Percentiles rank a stretch among this genome's conserved stretches.
Evolutionary conservation across 1,140 invertebrate species (phyloP).

Genomic region (Apis florea): DNA sequence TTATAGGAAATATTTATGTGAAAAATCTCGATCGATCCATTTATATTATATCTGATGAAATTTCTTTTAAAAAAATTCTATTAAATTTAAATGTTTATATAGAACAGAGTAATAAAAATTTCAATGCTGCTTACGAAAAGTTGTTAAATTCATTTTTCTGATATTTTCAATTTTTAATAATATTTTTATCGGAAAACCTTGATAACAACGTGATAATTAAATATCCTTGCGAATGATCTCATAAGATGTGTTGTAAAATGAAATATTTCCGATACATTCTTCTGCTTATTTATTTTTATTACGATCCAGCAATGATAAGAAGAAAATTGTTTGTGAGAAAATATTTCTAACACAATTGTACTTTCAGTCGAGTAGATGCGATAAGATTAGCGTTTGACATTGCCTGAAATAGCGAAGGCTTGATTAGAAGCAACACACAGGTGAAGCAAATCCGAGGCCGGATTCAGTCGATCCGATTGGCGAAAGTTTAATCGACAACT

Average conservation of each 20-base stretch:
- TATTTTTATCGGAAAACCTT: too few relatives aligned
- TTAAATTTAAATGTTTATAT: too few relatives aligned
- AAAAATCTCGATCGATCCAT: too few relatives aligned
- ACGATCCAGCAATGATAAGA: not conserved
- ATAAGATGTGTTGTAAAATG: not conserved
- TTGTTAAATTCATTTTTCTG: too few relatives aligned
- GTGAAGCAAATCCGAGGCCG: not conserved
- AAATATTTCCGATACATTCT: not conserved
- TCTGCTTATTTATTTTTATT: not conserved
- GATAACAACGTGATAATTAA: not conserved
- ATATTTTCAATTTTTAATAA: too few relatives aligned
- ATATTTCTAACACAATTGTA: not conserved
- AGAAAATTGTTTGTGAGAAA: not conserved
- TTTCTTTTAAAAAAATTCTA: too few relatives aligned
- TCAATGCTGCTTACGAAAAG: too few relatives aligned
- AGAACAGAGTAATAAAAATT: too few relatives aligned
- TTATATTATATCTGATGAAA: too few relatives aligned
- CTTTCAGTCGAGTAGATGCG: not conserved
- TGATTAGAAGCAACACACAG: constrained; percentile 21
- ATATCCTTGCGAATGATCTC: not conserved
- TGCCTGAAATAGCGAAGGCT: not conserved
- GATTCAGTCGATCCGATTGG: constrained; percentile 29
- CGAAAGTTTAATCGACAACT: constrained; percentile 55
- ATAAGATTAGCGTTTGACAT: constrained; percentile 35
- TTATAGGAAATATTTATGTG: too few relatives aligned